phyloP scores from a whole-genome alignment of 2,113 vertebrate genomes.

The Mixornis gularis region DNA sequence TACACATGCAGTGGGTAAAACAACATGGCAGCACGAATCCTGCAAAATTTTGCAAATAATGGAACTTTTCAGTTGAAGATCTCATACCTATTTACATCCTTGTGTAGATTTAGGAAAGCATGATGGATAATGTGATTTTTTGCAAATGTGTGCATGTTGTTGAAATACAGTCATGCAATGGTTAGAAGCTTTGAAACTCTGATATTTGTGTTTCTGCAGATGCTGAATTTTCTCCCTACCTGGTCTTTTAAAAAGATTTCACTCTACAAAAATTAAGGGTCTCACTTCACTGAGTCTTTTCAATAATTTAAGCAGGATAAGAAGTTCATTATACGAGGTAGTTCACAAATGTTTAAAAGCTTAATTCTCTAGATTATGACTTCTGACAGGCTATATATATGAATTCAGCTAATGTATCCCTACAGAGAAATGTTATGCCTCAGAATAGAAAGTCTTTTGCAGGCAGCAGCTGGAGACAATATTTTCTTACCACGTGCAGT shows the following conservation, averaged over 20 bases:
- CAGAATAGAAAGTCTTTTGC: not conserved
- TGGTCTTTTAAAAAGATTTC: not conserved
- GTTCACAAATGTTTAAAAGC: constrained; percentile 9
- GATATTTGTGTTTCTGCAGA: not conserved
- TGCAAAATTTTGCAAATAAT: not conserved
- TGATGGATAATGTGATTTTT: not conserved
- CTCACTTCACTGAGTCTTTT: not conserved
- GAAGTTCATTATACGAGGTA: not conserved
- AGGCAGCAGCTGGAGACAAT: not conserved
- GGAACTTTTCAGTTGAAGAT: not conserved
- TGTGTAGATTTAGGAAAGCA: not conserved
- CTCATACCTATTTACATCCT: not conserved
- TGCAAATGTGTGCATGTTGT: not conserved
- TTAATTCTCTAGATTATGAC: constrained; percentile 5
- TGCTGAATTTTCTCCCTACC: constrained; percentile 18
- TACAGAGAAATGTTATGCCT: not conserved
- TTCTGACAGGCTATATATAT: not conserved
- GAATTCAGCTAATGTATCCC: not conserved
- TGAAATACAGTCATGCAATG: not conserved
- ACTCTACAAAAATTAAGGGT: constrained; percentile 8
- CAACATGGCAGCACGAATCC: fast-evolving
- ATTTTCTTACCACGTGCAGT: not conserved
- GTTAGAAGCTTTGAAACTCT: not conserved
- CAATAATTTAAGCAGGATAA: not conserved
- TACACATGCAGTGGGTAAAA: not conserved